Base-by-base conservation (phyloP, 1,140 invertebrate genomes). In the Drosophila mojavensis region DNA sequence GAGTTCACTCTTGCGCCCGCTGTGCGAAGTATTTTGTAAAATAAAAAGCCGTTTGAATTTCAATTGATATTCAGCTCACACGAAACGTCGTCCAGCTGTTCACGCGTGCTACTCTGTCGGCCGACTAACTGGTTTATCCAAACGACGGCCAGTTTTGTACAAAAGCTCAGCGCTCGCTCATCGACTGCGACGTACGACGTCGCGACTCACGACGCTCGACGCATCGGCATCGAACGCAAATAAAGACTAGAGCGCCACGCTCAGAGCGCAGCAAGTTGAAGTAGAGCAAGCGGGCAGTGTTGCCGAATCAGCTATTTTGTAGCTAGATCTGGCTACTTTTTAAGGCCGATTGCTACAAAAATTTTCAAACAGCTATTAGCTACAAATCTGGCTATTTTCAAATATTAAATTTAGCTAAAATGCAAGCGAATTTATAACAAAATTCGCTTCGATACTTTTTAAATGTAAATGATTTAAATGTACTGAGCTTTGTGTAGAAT, bases 51-150 rank as follows among this genome's bases (percentile, higher is more conserved):
- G 33, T 60, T 41, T 43, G 62, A 63, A 43, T 43, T 17, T 13
- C 55, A 13, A 20, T 58, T 56, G 13, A 11, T 39, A 13, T 20
- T 78, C 15, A 62, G 48, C 64, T 50, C 58, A 33, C 60, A 74
- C 64, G 55, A 65, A 60, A 66, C 56, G 30, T 39, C 20, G 15
- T 15, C 28, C 28, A 33, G 20, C 51, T 81, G 66, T 48, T 71
- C 43, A 56, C 71, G 68, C 66, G 78, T 78, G 63, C 75, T 53
- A 67, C 70, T 86, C 79, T 79, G 71, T 45, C 43, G 28, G 71
- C 41, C 89, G 83, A 91, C 89, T 91, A 91, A 91, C 88, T 91
- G 80, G 88, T 91, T 91, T 91, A 50, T 53, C 69, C 81, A 78
- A 73, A 75, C 75, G 68, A 69, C 78, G 53, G 68, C 69, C 73